Evolutionary conservation across 2,113 vertebrate species (phyloP).

Genomic region (Actenoides lindsayi): DNA sequence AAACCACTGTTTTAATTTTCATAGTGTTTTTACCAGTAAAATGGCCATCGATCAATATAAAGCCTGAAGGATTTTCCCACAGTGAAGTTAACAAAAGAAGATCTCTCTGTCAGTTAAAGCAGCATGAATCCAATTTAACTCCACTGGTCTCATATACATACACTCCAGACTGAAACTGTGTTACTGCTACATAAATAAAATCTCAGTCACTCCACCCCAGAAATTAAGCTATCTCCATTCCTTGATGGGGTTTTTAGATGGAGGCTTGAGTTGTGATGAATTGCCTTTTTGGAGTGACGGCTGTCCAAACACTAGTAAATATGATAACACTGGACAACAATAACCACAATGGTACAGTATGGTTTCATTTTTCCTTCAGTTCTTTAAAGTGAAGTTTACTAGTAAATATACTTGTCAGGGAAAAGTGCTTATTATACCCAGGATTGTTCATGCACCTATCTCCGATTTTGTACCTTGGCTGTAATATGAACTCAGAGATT

Average conservation of each 20-base stretch:
- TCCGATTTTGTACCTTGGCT: neutral
- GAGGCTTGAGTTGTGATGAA: neutral
- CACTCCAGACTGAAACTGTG: neutral
- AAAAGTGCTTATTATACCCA: slow-evolving; percentile 70
- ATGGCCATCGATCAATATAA: slow-evolving; percentile 25
- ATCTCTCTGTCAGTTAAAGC: slow-evolving; percentile 43
- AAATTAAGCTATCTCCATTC: neutral
- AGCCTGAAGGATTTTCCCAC: slow-evolving; percentile 18
- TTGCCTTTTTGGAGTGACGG: neutral
- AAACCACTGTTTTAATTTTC: slow-evolving; percentile 9
- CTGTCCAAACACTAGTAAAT: slow-evolving; percentile 51
- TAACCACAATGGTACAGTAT: slow-evolving; percentile 82
- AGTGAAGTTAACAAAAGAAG: slow-evolving; percentile 31
- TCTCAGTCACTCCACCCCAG: neutral
- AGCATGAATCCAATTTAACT: slow-evolving; percentile 40
- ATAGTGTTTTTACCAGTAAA: slow-evolving; percentile 4
- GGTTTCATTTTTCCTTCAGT: slow-evolving; percentile 77
- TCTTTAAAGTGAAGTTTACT: slow-evolving; percentile 80
- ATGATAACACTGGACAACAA: slow-evolving; percentile 82
- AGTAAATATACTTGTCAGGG: slow-evolving; percentile 78
- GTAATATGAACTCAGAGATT: neutral
- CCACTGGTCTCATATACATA: neutral
- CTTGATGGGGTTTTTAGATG: neutral
- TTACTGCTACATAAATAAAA: neutral
- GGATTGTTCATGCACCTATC: neutral